These are phyloP conservation scores for Paralichthys olivaceus DNA, from an alignment of 2,113 vertebrate species.

Conservation along the genomic window DNA sequence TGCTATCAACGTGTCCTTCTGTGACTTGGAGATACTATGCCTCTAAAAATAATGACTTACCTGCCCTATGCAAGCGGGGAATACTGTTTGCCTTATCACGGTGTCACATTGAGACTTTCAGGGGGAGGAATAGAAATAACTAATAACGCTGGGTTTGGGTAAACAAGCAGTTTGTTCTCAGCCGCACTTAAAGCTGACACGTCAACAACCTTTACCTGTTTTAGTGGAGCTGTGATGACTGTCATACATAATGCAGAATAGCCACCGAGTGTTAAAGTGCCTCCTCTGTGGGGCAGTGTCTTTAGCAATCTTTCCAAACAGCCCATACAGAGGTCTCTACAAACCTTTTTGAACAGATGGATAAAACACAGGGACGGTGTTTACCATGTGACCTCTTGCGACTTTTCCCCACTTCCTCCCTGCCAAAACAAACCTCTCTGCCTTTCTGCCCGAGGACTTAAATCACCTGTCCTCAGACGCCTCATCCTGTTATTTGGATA, in stretches of 20 bases:
- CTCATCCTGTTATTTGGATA: conserved; percentile 82
- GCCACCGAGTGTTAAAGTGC: conserved; percentile 51
- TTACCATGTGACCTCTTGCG: conserved; percentile 56
- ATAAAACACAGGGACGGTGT: conserved; percentile 55
- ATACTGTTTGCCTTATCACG: conserved; percentile 61
- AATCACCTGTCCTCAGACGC: conserved; percentile 73
- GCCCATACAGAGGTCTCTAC: conserved; percentile 19
- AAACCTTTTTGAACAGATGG: conserved; percentile 40
- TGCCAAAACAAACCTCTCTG: conserved; percentile 76
- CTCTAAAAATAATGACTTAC: conserved; percentile 75
- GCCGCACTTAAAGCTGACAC: conserved; percentile 53
- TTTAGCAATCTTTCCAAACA: conserved; percentile 60
- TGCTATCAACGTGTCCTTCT: conserved; percentile 77
- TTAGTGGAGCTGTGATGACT: conserved; percentile 46
- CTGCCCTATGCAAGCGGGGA: conserved; percentile 49
- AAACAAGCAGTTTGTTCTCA: conserved; percentile 67
- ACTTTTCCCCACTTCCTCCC: conserved; percentile 55
- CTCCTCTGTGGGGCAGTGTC: conserved; percentile 5
- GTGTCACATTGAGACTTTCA: conserved; percentile 72
- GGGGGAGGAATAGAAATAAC: conserved; percentile 60
- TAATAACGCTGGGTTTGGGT: conserved; percentile 60
- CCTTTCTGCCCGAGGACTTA: conserved; percentile 63
- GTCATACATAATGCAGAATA: conserved; percentile 47
- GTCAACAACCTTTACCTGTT: conserved; percentile 49
- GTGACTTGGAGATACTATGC: conserved; percentile 69